Base-by-base conservation (phyloP, 2,113 vertebrate genomes). In the Seriola quinqueradiata region DNA sequence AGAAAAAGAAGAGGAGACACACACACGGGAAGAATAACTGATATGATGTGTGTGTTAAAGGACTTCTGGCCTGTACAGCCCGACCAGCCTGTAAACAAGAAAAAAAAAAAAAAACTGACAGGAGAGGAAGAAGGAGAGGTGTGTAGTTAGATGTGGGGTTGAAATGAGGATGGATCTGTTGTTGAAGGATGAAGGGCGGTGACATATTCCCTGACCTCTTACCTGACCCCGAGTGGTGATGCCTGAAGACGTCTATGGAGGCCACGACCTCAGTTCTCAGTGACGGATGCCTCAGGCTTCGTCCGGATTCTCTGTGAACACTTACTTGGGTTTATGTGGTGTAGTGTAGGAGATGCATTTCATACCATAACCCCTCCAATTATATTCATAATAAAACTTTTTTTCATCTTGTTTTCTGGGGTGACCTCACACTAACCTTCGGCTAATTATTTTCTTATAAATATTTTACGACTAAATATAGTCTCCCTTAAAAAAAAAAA, bases 131-230 rank as follows among this genome's bases (percentile, higher is more conserved):
- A 66, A 11, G 32, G 40, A 70, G 63, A 83, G 44, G 58, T 76
- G 75, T 68, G n/a, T 50, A 40, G 73, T 44, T 79, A 89, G 67
- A 81, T 58, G 60, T 74, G 74, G 32, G 13, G 52, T 58, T 77
- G 70, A 77, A 83, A 87, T 83, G 73, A 82, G 73, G 80, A 78
- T 63, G 54, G 65, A 86, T 88, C 28, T 83, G 81, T 78, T 90
- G 85, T 55, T 88, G 82, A 74, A 36, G 46, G 77, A 82, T 87
- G 77, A 91, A 82, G 42, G 77, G 61, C 57, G 61, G 52, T 77
- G 68, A 77, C 68, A 57, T 64, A 44, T 70, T 83, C 72, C 59
- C 71, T 89, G 84, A 82, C 82, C 89, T 88, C 85, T 58, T 80
- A 21, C 17, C 65, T 89, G 90, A 91, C 77, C 83, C 68, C 64